Evolutionary conservation across 2,888 invertebrate genomes (phyloP), one percentile per base, ranked within the genome.

Genomic region (Germaria angustata): DNA sequence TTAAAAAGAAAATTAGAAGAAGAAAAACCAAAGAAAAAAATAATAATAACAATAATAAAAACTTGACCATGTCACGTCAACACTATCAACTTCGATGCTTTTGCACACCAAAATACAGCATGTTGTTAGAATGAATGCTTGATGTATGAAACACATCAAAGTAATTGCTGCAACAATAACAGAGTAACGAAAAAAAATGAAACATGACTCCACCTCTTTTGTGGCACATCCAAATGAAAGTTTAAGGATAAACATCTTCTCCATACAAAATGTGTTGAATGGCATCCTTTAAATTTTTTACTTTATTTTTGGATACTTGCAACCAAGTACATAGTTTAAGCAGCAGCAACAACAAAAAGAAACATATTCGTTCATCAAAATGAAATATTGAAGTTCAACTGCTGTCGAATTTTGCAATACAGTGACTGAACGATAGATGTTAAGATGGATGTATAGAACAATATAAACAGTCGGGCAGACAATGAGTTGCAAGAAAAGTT

Each of bases 31-130:
- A 15, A 22, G 4, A 22, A 44, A 3, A 8, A 24, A 34, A 7
- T n/a, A 34, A 77, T 61, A 75, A n/a, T n/a, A n/a, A n/a, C n/a
- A n/a, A n/a, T n/a, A n/a, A n/a, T n/a, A n/a, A n/a, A 63, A 69
- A 69, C 69, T 81, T 79, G 82, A 80, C 82, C 82, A 71, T 82
- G 75, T 76, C 82, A 82, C 79, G 82, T 82, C 79, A 82, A 71
- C 79, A 76, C 82, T 61, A 69, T 65, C 44, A 65, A 46, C 57
- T 32, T 39, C n/a, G 44, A 32, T 22, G 41, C 53, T 39, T 39
- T 39, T 13, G 24, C n/a, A 66, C 41, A 36, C 13, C 22, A 59
- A 68, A 22, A 65, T 68, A 75, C 65, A 65, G 41, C 53, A 53
- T 53, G 68, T 22, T 69, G 55, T 20, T 49, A 13, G 46, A 77